These are phyloP conservation scores for Abscondita cerata DNA, from an alignment of 2,888 invertebrate species.

Conservation along the genomic window DNA sequence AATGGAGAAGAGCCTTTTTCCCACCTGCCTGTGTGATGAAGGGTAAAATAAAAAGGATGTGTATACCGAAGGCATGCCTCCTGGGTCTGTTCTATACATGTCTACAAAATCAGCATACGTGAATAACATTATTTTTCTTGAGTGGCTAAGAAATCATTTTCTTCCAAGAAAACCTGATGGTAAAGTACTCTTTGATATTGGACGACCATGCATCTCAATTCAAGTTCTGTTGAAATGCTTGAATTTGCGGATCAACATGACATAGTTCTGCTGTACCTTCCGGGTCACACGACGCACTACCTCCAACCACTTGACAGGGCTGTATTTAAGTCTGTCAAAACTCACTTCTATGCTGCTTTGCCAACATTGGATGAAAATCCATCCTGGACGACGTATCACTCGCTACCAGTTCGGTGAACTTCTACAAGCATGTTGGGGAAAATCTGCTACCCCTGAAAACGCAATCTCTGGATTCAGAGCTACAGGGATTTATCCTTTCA, in stretches of 20 bases:
- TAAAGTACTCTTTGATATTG: background rate
- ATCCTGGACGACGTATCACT: constrained; percentile 3
- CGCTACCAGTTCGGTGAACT: constrained; percentile 1
- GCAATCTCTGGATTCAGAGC: no score
- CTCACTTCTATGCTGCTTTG: background rate
- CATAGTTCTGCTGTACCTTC: no score
- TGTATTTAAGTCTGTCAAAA: background rate
- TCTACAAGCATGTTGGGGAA: background rate
- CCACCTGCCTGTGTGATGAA: no score
- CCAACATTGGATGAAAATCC: background rate
- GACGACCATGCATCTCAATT: background rate
- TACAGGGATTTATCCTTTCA: no score
- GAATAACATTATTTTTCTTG: constrained; percentile 1
- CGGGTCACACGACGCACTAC: background rate
- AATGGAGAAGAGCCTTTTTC: no score
- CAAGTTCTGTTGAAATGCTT: background rate
- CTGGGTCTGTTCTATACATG: background rate
- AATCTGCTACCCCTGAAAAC: background rate
- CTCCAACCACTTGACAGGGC: background rate
- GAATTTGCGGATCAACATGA: background rate
- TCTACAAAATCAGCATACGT: background rate
- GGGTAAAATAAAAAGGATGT: no score
- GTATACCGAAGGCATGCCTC: no score
- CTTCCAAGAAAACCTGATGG: background rate
- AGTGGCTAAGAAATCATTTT: background rate